phyloP scores from a whole-genome alignment of 2,113 vertebrate genomes.

The Percina caprodes region DNA sequence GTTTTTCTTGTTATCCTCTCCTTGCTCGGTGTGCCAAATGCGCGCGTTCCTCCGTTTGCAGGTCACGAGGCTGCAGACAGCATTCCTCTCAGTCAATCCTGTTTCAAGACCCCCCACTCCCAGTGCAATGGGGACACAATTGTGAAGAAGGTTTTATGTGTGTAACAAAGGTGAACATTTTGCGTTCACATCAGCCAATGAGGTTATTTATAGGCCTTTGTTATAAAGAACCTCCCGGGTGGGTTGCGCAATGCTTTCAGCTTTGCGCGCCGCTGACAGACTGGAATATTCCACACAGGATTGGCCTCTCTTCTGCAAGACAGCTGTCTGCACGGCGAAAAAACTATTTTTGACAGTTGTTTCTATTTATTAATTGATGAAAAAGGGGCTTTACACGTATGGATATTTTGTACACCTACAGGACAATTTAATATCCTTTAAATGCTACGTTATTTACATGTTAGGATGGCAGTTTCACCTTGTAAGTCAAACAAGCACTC shows the following conservation, averaged over 20 bases:
- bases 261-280: slow-evolving; percentile 56
- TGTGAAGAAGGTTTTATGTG: slow-evolving; percentile 1
- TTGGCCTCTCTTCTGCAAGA: slow-evolving; percentile 64
- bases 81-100: not conserved
- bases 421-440: slow-evolving; percentile 57
- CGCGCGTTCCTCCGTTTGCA: slow-evolving; percentile 49
- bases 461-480: slow-evolving; percentile 45
- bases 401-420: slow-evolving; percentile 61
- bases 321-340: slow-evolving; percentile 63
- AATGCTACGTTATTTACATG: slow-evolving; percentile 24
- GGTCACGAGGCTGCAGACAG: slow-evolving; percentile 58
- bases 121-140: not conserved
- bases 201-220: slow-evolving; percentile 62
- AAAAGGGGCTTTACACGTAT: slow-evolving; percentile 43
- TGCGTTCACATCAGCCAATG: not conserved
- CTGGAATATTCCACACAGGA: slow-evolving; percentile 79
- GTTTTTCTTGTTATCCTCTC: slow-evolving; percentile 55
- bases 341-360: slow-evolving; percentile 57
- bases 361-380: slow-evolving; percentile 51
- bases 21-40: slow-evolving; percentile 5
- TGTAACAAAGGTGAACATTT: slow-evolving; percentile 23
- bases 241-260: slow-evolving; percentile 50
- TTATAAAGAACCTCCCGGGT: slow-evolving; percentile 31
- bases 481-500: slow-evolving; percentile 68
- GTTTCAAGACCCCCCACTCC: not conserved